A percentile compares a stretch with the other conserved stretches of the same genome.
Conservation (phyloP, 2,797 vertebrate species). For the Oryzias sinensis region DNA sequence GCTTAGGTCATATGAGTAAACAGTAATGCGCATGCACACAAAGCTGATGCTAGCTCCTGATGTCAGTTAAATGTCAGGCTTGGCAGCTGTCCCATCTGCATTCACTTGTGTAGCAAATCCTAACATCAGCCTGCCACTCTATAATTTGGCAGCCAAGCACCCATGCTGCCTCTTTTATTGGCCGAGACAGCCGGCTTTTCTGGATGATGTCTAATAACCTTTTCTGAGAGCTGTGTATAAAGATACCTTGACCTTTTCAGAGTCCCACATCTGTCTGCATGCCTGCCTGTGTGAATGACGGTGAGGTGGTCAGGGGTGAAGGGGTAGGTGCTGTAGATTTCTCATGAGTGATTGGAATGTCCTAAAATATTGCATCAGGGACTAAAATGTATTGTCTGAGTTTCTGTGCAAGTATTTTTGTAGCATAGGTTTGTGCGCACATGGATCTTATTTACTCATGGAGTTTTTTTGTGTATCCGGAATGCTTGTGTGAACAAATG, state of each 20-base stretch:
- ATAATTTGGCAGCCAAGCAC: conserved; percentile 49
- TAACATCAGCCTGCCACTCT: conserved; percentile 58
- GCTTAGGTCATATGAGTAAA: conserved; percentile 52
- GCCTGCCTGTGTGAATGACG: conserved; percentile 24
- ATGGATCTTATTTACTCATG: conserved; percentile 3
- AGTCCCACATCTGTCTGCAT: conserved; percentile 51
- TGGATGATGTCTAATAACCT: conserved; percentile 80
- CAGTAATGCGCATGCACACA: conserved; percentile 36
- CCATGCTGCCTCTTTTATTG: conserved; percentile 53
- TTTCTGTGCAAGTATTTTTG: conserved; percentile 16
- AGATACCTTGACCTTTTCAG: conserved; percentile 79
- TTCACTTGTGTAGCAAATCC: conserved; percentile 65
- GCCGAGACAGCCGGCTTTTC: conserved; percentile 67
- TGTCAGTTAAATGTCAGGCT: conserved; percentile 76
- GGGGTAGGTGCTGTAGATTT: conserved; percentile 20
- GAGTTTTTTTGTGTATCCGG: conserved; percentile 1
- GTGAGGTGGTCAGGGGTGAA: neutral
- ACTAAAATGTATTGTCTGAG: conserved; percentile 9
- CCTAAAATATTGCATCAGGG: conserved; percentile 2
- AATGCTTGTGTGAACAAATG: conserved; percentile 9
- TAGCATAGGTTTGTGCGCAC: conserved; percentile 3
- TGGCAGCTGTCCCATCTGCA: conserved; percentile 76
- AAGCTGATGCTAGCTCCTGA: conserved; percentile 52
- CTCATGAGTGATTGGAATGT: conserved; percentile 11
- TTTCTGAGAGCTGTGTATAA: conserved; percentile 75